phyloP scores from a whole-genome alignment of 2,113 vertebrate genomes.

The Gymnorhina tibicen region DNA sequence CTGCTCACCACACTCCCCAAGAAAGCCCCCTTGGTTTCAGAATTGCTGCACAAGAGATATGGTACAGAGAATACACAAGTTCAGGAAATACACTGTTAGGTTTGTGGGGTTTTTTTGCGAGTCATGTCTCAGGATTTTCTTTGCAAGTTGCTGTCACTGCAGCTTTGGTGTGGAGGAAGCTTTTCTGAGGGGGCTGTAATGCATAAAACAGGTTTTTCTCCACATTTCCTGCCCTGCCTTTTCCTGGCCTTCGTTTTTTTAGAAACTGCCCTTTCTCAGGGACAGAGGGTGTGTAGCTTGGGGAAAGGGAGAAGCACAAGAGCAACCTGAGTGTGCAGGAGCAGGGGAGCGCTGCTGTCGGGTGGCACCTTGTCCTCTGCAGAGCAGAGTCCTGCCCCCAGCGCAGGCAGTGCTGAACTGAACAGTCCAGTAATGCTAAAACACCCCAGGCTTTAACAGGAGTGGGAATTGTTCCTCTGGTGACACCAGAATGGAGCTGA shows the following conservation, averaged over 20 bases:
- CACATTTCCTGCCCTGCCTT: background rate
- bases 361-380: background rate
- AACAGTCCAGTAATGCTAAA: background rate
- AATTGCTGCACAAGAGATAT: background rate
- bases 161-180: background rate
- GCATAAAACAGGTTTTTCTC: background rate
- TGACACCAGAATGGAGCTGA: background rate
- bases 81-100: background rate
- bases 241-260: background rate
- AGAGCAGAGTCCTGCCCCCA: background rate
- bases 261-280: background rate
- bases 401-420: accelerated
- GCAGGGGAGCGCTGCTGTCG: accelerated
- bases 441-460: background rate
- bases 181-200: background rate
- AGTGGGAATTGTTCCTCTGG: background rate
- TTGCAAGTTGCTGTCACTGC: background rate
- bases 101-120: background rate
- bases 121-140: background rate
- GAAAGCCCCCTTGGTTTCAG: background rate
- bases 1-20: background rate
- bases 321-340: background rate
- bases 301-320: background rate
- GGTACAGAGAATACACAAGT: background rate
- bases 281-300: background rate